Conservation (phyloP, 1,140 invertebrate species). For the Temnothorax curvispinosus region DNA sequence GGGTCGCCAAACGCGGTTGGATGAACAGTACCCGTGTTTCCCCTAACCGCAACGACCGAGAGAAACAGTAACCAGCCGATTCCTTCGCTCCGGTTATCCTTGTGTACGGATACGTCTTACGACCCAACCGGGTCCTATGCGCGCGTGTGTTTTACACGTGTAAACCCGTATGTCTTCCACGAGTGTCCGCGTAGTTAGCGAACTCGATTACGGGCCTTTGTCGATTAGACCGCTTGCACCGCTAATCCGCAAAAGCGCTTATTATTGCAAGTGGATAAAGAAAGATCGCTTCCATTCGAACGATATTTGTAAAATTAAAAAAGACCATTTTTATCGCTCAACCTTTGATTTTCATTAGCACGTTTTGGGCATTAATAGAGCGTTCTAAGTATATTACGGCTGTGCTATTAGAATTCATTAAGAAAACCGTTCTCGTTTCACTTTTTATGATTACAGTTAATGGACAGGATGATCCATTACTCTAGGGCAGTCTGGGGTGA, state of each 20-base stretch:
- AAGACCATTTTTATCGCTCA: neutral
- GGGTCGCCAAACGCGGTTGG: conserved; percentile 11
- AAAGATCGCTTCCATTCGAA: neutral
- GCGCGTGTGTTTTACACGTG: conserved; percentile 21
- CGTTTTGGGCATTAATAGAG: neutral
- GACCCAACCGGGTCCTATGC: conserved; percentile 7
- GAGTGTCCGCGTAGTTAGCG: conserved; percentile 11
- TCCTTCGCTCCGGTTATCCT: conserved; percentile 18
- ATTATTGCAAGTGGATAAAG: neutral
- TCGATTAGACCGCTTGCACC: conserved; percentile 4
- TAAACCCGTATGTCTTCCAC: conserved; percentile 28
- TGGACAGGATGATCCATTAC: conserved; percentile 25
- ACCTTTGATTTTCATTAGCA: neutral
- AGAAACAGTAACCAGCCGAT: neutral
- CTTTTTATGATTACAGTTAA: neutral
- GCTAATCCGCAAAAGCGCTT: neutral
- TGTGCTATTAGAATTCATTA: neutral
- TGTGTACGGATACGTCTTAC: conserved; percentile 26
- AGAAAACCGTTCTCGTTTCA: neutral
- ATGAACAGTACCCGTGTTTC: conserved; percentile 61
- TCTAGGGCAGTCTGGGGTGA: neutral
- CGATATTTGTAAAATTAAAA: neutral
- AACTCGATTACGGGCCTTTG: neutral
- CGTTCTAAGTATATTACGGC: neutral
- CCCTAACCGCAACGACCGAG: conserved; percentile 39